These are phyloP conservation scores for Adelognathus sp. DNA, from an alignment of 2,888 invertebrate species.

Conservation along the genomic window DNA sequence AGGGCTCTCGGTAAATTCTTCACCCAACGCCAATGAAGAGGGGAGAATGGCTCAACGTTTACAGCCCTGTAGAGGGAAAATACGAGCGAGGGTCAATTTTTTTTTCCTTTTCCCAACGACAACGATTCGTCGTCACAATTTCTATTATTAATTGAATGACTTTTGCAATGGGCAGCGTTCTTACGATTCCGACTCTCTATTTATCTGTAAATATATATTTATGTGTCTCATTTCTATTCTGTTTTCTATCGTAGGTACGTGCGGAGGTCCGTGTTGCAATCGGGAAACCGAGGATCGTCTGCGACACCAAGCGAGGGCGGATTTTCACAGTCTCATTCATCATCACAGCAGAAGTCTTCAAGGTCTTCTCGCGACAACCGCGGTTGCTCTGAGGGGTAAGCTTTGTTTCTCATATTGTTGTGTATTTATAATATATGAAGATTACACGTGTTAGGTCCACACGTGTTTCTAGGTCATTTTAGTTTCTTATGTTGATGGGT, in stretches of 20 bases:
- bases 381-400: conserved; percentile 89
- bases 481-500: too few species aligned
- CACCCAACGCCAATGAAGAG: not conserved
- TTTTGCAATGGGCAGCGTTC: conserved; percentile 1
- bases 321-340: conserved; percentile 87
- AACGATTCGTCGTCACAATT: conserved; percentile 3
- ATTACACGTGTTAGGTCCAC: too few species aligned
- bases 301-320: conserved; percentile 83
- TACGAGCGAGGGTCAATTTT: not conserved
- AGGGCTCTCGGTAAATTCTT: not conserved
- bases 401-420: conserved; percentile 52
- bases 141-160: conserved; percentile 16
- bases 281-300: conserved; percentile 85
- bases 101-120: too few species aligned
- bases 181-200: not conserved
- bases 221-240: conserved; percentile 12
- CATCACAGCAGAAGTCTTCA: conserved; percentile 89
- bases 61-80: not conserved
- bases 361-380: conserved; percentile 89
- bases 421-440: not conserved
- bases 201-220: conserved; percentile 5
- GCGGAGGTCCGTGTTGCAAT: conserved; percentile 88
- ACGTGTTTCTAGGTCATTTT: too few species aligned
- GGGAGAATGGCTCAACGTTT: not conserved
- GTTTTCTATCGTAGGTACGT: conserved; percentile 81